A percentile compares a stretch with the other conserved stretches of the same genome.
Evolutionary conservation across 2,113 vertebrate species (phyloP).

Genomic region (Ochotona princeps): DNA sequence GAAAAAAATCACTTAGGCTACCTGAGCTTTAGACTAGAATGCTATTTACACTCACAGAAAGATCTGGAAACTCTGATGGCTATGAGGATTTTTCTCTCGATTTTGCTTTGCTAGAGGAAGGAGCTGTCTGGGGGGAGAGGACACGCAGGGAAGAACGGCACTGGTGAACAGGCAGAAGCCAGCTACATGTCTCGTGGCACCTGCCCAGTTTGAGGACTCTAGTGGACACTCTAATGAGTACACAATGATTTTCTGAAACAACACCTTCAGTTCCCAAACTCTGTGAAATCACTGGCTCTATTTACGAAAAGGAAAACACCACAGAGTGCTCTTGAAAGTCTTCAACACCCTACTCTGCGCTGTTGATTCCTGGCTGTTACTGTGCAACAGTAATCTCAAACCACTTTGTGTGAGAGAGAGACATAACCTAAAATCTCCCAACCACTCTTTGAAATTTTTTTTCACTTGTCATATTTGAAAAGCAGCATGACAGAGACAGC

Average conservation of each 20-base stretch:
- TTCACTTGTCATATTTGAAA: no score
- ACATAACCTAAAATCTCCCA: neutral
- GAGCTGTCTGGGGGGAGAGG: neutral
- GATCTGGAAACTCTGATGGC: slow-evolving; percentile 23
- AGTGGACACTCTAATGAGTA: slow-evolving; percentile 26
- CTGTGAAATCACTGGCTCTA: neutral
- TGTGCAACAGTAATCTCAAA: neutral
- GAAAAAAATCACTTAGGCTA: neutral
- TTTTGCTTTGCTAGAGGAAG: slow-evolving; percentile 9
- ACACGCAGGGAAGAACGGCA: slow-evolving; percentile 12
- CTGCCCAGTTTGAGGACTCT: slow-evolving; percentile 17
- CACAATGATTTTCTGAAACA: slow-evolving; percentile 49
- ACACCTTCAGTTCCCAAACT: neutral
- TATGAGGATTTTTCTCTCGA: neutral
- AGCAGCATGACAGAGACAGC: no score
- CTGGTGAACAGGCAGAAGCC: no score
- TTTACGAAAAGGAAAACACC: slow-evolving; percentile 6
- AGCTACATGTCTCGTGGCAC: neutral
- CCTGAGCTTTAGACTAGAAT: slow-evolving; percentile 16
- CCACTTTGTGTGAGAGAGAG: neutral
- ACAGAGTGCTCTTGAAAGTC: slow-evolving; percentile 7
- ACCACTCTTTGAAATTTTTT: neutral
- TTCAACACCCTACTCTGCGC: neutral
- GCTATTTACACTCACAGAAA: neutral
- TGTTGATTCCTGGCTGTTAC: neutral